Percentiles rank a stretch among this genome's conserved stretches.
These are phyloP conservation scores for Syndactyla subalaris DNA, from an alignment of 2,797 vertebrate species.

Conservation along the genomic window DNA sequence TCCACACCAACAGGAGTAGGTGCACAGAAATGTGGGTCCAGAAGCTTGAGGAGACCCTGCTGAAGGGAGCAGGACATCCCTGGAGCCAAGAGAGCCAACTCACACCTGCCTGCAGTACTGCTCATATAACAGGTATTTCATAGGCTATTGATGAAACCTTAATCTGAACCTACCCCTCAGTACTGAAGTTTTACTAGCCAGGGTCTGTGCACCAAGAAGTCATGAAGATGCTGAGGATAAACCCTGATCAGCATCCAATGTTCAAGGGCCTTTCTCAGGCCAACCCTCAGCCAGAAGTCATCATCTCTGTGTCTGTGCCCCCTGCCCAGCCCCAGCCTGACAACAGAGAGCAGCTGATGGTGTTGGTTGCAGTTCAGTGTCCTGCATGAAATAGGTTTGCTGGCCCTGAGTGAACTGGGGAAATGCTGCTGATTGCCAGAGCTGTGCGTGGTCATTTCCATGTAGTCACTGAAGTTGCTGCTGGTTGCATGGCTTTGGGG, in stretches of 20 bases:
- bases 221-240: neutral
- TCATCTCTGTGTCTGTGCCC: neutral
- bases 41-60: neutral
- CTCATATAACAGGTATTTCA: neutral
- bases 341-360: neutral
- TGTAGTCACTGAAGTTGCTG: slow-evolving; percentile 10
- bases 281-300: neutral
- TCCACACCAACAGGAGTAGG: neutral
- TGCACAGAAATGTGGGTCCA: neutral
- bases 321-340: neutral
- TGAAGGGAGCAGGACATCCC: neutral
- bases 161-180: neutral
- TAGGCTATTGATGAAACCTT: neutral
- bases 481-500: slow-evolving; percentile 11
- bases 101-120: neutral
- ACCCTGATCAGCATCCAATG: accelerated
- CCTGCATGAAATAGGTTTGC: neutral
- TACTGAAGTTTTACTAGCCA: neutral
- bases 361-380: neutral
- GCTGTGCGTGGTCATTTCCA: neutral
- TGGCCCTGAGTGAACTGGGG: neutral
- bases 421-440: neutral
- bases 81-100: neutral
- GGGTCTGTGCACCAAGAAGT: neutral
- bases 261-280: neutral